Base-by-base conservation (phyloP, 2,888 invertebrate species). In the Atethmia centrago region DNA sequence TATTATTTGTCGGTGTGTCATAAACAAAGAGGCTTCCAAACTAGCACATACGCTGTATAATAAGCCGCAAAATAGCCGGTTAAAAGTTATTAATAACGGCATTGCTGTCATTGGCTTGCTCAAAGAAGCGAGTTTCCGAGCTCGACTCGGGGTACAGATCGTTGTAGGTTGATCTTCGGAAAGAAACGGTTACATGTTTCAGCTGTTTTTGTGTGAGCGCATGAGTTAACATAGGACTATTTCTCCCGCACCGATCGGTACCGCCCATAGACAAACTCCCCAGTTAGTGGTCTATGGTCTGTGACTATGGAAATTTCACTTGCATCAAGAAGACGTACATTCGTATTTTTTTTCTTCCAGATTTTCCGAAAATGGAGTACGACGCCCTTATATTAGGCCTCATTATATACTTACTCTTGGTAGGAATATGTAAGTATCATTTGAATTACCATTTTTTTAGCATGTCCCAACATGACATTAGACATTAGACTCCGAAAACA, bases 391-490 rank as follows among this genome's bases (percentile, higher is more conserved):
- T 93, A 7, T 71, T 95, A 47, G 95, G 94, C 16, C 67, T 92
- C 21, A 65, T 92, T 4, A 55, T 95, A 12, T 95, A 95, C 69
- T 70, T 92, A 5, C 84, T 94, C 12, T 84, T 94, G 10, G 82
- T 94, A 36, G 93, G 91, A 70, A 85, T 94, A 71, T 72, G 94
- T 94, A 66, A 90, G 94, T 92, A 80, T 21, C 19, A 49, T 25
- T 28, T 66, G 14, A 31, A 25, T 31, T 16, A 16, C 31, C 0
- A 28, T 14, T 40, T n/a, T n/a, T 25, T n/a, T 19, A 7, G 25
- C 31, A 25, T 31, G 16, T 70, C 0, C 21, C 3, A 36, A 12
- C 21, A 9, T 3, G 25, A 21, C 14, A 16, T 25, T 21, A 25
- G 16, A 7, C 21, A 7, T 16, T 25, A n/a, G 19, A 56, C 14